phyloP scores from a whole-genome alignment of 2,797 vertebrate species.

The Micrastur ruficollis region DNA sequence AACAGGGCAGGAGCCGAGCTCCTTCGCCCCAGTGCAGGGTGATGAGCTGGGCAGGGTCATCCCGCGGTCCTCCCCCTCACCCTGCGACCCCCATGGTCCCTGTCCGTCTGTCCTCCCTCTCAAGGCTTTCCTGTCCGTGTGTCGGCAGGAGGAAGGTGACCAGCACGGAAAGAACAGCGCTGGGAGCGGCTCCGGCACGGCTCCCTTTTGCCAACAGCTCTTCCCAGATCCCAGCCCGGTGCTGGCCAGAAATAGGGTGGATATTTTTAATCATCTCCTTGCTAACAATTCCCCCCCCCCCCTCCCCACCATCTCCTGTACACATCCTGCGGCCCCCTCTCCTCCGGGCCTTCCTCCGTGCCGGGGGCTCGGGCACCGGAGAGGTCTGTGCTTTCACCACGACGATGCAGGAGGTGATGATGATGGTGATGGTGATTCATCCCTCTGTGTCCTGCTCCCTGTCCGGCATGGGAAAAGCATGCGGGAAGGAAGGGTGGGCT shows the following conservation, averaged over 20 bases:
- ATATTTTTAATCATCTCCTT: conserved; percentile 66
- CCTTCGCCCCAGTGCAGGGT: neutral
- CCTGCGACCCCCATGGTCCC: neutral
- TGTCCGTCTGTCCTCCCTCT: conserved; percentile 6
- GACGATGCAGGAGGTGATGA: neutral
- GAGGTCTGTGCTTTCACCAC: neutral
- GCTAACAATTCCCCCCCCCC: neutral
- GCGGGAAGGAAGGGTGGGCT: conserved; percentile 59
- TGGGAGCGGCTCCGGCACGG: conserved; percentile 10
- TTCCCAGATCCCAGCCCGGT: conserved; percentile 37
- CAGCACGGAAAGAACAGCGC: conserved; percentile 34
- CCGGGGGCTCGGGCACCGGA: neutral
- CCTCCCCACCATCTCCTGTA: neutral
- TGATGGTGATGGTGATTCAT: conserved; percentile 48
- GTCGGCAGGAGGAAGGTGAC: conserved; percentile 30
- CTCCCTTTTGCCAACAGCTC: conserved; percentile 55
- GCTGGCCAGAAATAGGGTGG: conserved; percentile 54
- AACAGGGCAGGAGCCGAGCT: neutral
- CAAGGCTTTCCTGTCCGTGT: conserved; percentile 50
- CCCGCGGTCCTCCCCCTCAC: neutral
- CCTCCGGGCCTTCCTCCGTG: neutral
- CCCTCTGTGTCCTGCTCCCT: neutral
- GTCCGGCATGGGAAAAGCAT: neutral
- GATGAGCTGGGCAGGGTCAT: neutral
- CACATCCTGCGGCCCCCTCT: conserved; percentile 15